A percentile compares a stretch with the other conserved stretches of the same genome.
Evolutionary conservation across 92 coral and sea anemone genomes (phyloP).

Genomic region (Ricordea florida): DNA sequence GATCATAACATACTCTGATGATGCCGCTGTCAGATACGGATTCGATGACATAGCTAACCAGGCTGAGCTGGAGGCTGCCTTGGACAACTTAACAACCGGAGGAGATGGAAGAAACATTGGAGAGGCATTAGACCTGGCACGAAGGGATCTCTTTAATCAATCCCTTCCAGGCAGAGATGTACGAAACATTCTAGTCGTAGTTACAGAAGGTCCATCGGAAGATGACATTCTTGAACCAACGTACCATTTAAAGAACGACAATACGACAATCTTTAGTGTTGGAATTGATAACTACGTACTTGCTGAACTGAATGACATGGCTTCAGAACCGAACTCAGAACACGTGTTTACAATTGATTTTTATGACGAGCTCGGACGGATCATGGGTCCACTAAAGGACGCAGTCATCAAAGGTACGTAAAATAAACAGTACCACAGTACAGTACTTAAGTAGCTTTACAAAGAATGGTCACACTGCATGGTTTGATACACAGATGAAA

Average conservation of each 20-base stretch:
- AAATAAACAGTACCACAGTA: too few species aligned
- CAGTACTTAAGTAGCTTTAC: too few species aligned
- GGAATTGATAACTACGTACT: slow-evolving; percentile 5
- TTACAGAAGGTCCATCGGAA: neutral
- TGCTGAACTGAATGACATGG: slow-evolving; percentile 2
- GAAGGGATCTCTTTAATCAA: neutral
- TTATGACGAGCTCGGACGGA: slow-evolving; percentile 6
- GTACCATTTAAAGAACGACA: neutral
- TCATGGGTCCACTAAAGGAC: neutral
- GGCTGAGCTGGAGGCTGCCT: neutral
- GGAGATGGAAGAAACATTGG: slow-evolving; percentile 9
- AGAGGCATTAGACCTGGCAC: neutral
- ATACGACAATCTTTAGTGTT: neutral
- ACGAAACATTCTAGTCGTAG: neutral
- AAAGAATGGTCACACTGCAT: too few species aligned
- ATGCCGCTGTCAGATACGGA: neutral
- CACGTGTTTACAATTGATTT: slow-evolving; percentile 4
- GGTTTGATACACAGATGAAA: too few species aligned
- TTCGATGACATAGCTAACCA: neutral
- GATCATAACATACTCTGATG: neutral
- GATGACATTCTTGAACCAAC: slow-evolving; percentile 2
- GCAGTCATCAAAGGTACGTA: neutral
- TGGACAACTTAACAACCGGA: neutral
- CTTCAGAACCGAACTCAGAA: neutral
- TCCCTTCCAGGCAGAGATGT: neutral